Percentiles rank a stretch among this genome's conserved stretches.
Evolutionary conservation across 2,113 vertebrate genomes (phyloP).

Genomic region (Phalacrocorax carbo): DNA sequence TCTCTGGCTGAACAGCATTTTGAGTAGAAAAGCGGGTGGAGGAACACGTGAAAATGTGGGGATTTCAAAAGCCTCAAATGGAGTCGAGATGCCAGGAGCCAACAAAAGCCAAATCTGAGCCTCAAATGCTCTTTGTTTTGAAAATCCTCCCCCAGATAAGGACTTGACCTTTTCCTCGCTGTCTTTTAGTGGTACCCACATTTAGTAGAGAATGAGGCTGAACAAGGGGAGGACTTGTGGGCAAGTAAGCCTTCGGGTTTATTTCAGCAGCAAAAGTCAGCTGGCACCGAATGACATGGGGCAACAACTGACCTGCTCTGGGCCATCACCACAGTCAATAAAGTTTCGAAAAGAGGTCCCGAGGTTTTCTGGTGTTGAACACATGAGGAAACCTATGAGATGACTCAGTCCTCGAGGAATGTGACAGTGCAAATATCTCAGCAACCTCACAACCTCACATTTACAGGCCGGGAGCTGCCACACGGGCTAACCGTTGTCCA

Average conservation of each 20-base stretch:
- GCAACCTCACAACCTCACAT: not conserved
- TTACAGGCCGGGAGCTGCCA: not conserved
- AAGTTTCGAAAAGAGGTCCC: not conserved
- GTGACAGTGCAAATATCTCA: not conserved
- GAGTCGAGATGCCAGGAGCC: not conserved
- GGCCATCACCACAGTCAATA: not conserved
- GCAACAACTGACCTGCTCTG: not conserved
- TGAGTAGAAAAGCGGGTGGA: not conserved
- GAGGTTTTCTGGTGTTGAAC: not conserved
- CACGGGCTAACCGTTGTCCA: not conserved
- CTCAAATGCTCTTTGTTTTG: not conserved
- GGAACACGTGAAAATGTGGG: not conserved
- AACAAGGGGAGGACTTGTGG: not conserved
- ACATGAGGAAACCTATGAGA: not conserved
- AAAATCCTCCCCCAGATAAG: not conserved
- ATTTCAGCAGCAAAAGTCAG: not conserved
- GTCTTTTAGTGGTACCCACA: accelerated
- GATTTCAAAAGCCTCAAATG: not conserved
- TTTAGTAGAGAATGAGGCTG: not conserved
- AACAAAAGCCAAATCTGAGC: not conserved
- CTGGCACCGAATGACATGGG: not conserved
- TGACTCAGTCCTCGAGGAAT: not conserved
- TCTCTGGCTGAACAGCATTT: not conserved
- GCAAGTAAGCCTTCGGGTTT: not conserved
- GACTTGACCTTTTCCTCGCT: not conserved